Evolutionary conservation across 2,888 invertebrate species (phyloP), one percentile per base, ranked within the genome.

Genomic region (Myopa testacea): DNA sequence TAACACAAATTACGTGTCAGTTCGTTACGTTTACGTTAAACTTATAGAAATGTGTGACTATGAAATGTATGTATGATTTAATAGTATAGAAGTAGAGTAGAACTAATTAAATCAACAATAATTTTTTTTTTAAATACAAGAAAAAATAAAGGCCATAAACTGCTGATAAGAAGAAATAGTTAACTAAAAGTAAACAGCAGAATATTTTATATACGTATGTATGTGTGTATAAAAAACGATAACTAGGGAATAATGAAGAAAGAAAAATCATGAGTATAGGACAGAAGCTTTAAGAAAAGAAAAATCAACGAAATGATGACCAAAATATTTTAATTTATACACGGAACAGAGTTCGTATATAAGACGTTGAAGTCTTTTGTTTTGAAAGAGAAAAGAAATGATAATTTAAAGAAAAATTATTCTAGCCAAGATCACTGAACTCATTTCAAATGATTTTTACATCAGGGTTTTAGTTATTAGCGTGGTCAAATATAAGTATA

Each of bases 331-430:
- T 55, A 70, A 16, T 55, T 70, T 12, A 68, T 26, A 26, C 19
- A 8, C 10, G 16, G 5, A n/a, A 45, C 6, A 40, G 40, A 50
- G 50, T 50, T 69, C 58, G 67, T 58, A n/a, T n/a, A n/a, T 14
- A 70, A 45, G 10, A 68, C 67, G 62, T 78, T 78, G 79, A 80
- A 81, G 73, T 78, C 74, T 77, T 80, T 75, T 74, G 80, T 71
- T 72, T 77, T 2, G 2, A 26, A 26, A 26, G 26, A 26, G 26
- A 26, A 26, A 26, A 26, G 26, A 1, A 62, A 19, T 60, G 58
- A 45, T 45, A 45, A 45, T 10, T 45, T 45, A 8, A 45, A 45
- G 10, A 45, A 26, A 26, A 26, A 26, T 26, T 26, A 26, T 26
- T 26, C 26, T 2, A 26, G 26, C 26, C 1, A 26, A 26, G 26